phyloP scores from a whole-genome alignment of 2,797 vertebrate species.

The Clarias platycephalus region DNA sequence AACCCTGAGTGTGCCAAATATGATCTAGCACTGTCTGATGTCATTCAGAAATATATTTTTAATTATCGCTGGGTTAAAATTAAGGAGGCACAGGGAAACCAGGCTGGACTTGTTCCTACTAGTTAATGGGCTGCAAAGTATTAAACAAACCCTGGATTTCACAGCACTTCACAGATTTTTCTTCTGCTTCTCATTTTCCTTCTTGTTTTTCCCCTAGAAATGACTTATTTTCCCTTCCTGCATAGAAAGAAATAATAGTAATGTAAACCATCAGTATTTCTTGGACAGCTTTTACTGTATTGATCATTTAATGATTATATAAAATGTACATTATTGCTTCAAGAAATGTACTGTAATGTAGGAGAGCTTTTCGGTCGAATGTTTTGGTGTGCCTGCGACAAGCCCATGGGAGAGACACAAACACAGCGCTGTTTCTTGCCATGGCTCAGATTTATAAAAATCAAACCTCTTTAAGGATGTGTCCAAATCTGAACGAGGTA shows the following conservation, averaged over 20 bases:
- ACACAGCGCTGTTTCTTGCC: not conserved
- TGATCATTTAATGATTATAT: not conserved
- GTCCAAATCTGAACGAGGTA: not conserved
- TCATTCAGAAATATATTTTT: slow-evolving; percentile 54
- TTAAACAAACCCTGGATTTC: slow-evolving; percentile 44
- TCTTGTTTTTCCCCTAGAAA: not conserved
- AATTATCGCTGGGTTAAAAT: slow-evolving; percentile 52
- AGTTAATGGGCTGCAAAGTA: slow-evolving; percentile 45
- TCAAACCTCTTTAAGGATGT: not conserved
- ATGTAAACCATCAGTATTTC: not conserved
- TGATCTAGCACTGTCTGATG: slow-evolving; percentile 52
- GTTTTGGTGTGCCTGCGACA: not conserved
- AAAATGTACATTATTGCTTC: not conserved
- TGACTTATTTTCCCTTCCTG: not conserved
- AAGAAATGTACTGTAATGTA: not conserved
- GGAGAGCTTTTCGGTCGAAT: not conserved
- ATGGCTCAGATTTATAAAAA: not conserved
- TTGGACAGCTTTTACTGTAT: not conserved
- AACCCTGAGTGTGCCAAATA: slow-evolving; percentile 47
- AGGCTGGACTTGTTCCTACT: slow-evolving; percentile 29
- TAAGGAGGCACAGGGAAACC: slow-evolving; percentile 18
- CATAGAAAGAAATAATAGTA: not conserved
- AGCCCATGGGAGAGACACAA: not conserved
- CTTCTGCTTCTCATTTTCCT: slow-evolving; percentile 9
- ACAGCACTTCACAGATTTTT: slow-evolving; percentile 34